Base-by-base conservation (phyloP, 2,113 vertebrate species). In the Corythaixoides concolor region DNA sequence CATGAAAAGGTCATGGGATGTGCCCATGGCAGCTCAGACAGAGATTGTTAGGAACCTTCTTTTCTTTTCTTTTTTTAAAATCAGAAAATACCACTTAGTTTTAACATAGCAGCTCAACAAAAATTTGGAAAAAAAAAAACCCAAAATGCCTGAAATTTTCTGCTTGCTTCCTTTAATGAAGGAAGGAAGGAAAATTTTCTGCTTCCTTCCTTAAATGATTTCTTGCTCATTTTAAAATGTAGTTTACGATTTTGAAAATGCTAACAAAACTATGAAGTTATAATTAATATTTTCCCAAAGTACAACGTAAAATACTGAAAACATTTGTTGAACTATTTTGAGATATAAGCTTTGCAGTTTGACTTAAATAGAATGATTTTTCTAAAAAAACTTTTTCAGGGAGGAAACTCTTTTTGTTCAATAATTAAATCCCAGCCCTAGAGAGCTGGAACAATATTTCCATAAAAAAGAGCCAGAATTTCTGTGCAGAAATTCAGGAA, bases 281-380 rank as follows among this genome's bases (percentile, higher is more conserved):
- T 33, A 90, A 70, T 78, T 81, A 78, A 69, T 49, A 66, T 75
- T 88, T 81, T 62, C 56, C 79, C 79, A 52, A 94, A 52, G 45
- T 56, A 27, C n/a, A 41, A 17, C 22, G 64, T 26, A 60, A 93
- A 76, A 74, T 11, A 88, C 66, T 18, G 26, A 90, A 92, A 90
- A 66, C 67, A 70, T 85, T 88, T 92, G 41, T 74, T 70, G 52
- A 90, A 85, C 83, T 90, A 66, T 84, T 87, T 91, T 81, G 88
- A 94, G 91, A 89, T 80, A 24, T 33, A 58, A 56, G 52, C 41
- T 82, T 95, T 93, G 69, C 69, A 85, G 63, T 74, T 94, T 88
- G 74, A 88, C 86, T 92, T 78, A 88, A 79, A 63, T 67, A 30
- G 60, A 90, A 88, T 74, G 28, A 67, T 74, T 91, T 94, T 81